Percentiles rank a stretch among this genome's conserved stretches.
These are phyloP conservation scores for Hippoglossus hippoglossus DNA, from an alignment of 2,797 vertebrate genomes.

Conservation along the genomic window DNA sequence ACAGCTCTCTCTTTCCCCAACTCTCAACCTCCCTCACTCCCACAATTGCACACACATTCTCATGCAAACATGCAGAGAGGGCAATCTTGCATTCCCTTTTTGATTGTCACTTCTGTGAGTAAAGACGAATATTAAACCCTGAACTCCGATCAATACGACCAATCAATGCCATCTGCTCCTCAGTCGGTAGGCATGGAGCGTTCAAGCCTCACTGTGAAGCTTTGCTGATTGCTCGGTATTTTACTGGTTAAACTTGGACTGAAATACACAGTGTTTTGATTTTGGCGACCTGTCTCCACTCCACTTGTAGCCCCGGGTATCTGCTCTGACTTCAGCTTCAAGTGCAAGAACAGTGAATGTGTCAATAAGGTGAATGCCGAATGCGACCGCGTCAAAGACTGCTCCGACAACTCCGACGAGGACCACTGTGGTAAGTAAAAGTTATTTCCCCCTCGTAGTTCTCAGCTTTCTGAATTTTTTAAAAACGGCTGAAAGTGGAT, in stretches of 20 bases:
- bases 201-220: slow-evolving; percentile 60
- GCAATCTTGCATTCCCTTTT: slow-evolving; percentile 53
- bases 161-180: slow-evolving; percentile 75
- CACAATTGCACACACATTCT: slow-evolving; percentile 11
- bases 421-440: slow-evolving; percentile 74
- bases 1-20: no score
- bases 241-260: slow-evolving; percentile 61
- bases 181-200: slow-evolving; percentile 72
- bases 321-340: slow-evolving; percentile 82
- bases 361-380: slow-evolving; percentile 86
- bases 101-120: slow-evolving; percentile 74
- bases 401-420: slow-evolving; percentile 82
- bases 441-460: neutral
- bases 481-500: slow-evolving; percentile 41
- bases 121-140: slow-evolving; percentile 73
- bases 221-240: slow-evolving; percentile 66
- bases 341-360: slow-evolving; percentile 73
- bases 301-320: slow-evolving; percentile 57
- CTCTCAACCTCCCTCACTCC: slow-evolving; percentile 12
- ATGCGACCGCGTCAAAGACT: slow-evolving; percentile 82
- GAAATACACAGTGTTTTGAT: slow-evolving; percentile 57
- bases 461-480: neutral
- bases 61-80: slow-evolving; percentile 24
- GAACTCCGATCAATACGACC: slow-evolving; percentile 72
- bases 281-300: slow-evolving; percentile 36